Base-by-base conservation (phyloP, 2,113 vertebrate species). In the Rhizomys pruinosus region DNA sequence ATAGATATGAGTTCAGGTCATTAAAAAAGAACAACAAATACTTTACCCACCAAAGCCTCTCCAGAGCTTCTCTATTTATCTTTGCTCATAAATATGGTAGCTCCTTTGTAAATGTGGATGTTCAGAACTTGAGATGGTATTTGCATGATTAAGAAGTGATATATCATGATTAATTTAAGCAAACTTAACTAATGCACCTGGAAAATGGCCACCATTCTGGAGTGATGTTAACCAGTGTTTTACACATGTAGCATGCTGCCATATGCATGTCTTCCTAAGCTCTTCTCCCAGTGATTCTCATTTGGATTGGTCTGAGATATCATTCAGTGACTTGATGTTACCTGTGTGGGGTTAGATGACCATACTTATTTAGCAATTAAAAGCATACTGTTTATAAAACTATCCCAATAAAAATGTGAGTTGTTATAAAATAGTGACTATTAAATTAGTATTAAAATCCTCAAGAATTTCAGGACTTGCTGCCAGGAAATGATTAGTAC, bases 81-180 rank as follows among this genome's bases (percentile, higher is more conserved):
- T 85, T 79, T 88, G 20, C 32, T 76, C 4, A 34, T 7, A 8
- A 64, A 5, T 22, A 44, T 59, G 20, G 4, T 39, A 73, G 10
- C 39, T 13, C 37, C 27, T 66, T 68, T 27, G 16, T 17, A 86
- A 55, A 79, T 71, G 9, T 85, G 17, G 11, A 74, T 69, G 17
- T 32, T 34, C 44, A 80, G 7, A 29, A 32, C 27, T 69, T 92
- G 9, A 69, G 74, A 12, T 86, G 6, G 76, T 34, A 52, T 5
- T 81, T 80, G 22, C 52, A 13, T 59, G 19, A 66, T 5, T 64
- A 13, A 77, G 7, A 76, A 11, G n/a, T 5, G 4, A 61, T 77
- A 39, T 68, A 59, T 64, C 52, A 29, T 63, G 17, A 69, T 61
- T 57, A 89, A 96, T 81, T n/a, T 69, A 34, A 89, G 85, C 59